A percentile compares a stretch with the other conserved stretches of the same genome.
phyloP scores from a whole-genome alignment of 2,888 invertebrate genomes.

The Eumerus sabulonum region DNA sequence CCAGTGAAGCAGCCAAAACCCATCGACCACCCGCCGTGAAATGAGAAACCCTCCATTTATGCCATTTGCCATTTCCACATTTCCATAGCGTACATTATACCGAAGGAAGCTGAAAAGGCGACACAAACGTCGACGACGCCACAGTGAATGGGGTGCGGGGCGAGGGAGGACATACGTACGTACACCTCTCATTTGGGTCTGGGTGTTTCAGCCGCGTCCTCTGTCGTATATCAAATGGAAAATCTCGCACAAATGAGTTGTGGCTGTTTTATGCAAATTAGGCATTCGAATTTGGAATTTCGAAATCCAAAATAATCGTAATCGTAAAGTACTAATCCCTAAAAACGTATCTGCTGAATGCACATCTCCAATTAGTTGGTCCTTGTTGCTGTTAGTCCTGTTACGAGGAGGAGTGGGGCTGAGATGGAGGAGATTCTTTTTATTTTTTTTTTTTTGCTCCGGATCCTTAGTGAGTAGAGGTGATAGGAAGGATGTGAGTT shows the following conservation, averaged over 20 bases:
- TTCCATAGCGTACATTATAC: constrained; percentile 33
- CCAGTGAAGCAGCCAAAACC: constrained; percentile 1
- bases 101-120: constrained; percentile 38
- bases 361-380: constrained; percentile 69
- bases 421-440: constrained; percentile 12
- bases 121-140: constrained; percentile 30
- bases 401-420: background rate
- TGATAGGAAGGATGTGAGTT: constrained; percentile 4
- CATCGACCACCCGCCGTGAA: constrained; percentile 45
- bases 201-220: constrained; percentile 15
- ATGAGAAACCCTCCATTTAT: constrained; percentile 62
- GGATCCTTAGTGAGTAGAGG: too few relatives aligned
- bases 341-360: constrained; percentile 70
- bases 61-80: constrained; percentile 45
- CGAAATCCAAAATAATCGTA: constrained; percentile 69
- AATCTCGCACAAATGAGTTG: constrained; percentile 71
- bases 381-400: constrained; percentile 54
- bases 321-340: constrained; percentile 71
- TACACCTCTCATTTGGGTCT: constrained; percentile 45
- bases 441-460: background rate
- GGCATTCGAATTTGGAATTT: constrained; percentile 47
- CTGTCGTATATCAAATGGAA: constrained; percentile 70
- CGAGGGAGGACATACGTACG: too few relatives aligned
- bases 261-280: constrained; percentile 71
- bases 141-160: constrained; percentile 21